Percentiles rank a stretch among this genome's conserved stretches.
phyloP scores from a whole-genome alignment of 2,888 invertebrate genomes.

The Polyommatus icarus region DNA sequence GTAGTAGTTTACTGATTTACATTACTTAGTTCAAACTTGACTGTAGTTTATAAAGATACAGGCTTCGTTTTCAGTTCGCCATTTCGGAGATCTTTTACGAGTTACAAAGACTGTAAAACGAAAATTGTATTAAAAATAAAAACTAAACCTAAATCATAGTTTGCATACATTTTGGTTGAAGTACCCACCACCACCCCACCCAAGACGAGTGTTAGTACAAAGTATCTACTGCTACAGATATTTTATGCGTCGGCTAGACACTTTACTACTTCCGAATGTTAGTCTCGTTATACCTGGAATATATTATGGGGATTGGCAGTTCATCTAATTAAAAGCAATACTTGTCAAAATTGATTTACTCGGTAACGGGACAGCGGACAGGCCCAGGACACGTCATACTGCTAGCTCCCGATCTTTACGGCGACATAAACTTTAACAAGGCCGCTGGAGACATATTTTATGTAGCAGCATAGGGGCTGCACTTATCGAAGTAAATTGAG shows the following conservation, averaged over 20 bases:
- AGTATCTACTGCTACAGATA: neutral
- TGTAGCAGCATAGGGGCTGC: constrained; percentile 9
- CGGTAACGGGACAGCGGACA: constrained; percentile 39
- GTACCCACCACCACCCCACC: too few relatives aligned
- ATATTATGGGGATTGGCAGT: constrained; percentile 34
- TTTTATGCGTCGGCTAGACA: neutral
- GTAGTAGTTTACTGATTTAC: too few relatives aligned
- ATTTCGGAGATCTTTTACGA: too few relatives aligned
- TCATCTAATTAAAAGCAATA: constrained; percentile 40
- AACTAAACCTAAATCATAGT: too few relatives aligned
- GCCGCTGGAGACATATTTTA: constrained; percentile 29
- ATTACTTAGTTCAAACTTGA: too few relatives aligned
- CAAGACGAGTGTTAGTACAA: too few relatives aligned
- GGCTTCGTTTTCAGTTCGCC: too few relatives aligned
- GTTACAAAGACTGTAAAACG: too few relatives aligned
- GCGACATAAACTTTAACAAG: constrained; percentile 39
- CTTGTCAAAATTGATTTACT: constrained; percentile 42
- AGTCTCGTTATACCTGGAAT: constrained; percentile 8
- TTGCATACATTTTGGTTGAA: too few relatives aligned
- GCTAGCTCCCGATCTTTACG: constrained; percentile 40
- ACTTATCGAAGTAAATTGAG: neutral
- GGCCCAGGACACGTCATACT: constrained; percentile 39
- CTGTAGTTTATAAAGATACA: too few relatives aligned
- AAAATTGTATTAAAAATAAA: too few relatives aligned
- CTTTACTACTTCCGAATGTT: constrained; percentile 5